These are phyloP conservation scores for Pseudorectes ferrugineus DNA, from an alignment of 2,113 vertebrate species.

Conservation along the genomic window DNA sequence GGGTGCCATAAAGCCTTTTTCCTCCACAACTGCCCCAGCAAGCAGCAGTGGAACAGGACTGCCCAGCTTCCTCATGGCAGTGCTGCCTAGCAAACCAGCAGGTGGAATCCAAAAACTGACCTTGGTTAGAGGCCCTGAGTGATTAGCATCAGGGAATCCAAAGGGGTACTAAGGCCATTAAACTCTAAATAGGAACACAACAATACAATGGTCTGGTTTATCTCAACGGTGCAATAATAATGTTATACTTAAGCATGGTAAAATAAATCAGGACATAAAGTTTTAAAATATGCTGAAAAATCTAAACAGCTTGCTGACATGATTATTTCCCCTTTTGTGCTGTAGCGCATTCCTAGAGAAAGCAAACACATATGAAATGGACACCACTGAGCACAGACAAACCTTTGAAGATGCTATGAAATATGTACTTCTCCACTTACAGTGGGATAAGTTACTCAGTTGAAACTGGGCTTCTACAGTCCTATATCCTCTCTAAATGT, in stretches of 20 bases:
- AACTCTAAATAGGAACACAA: not conserved
- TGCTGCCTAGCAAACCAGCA: not conserved
- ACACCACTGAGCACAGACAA: not conserved
- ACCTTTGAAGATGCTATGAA: not conserved
- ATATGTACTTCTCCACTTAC: not conserved
- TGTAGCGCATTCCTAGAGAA: slow-evolving; percentile 37
- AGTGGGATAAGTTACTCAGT: not conserved
- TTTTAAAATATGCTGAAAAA: slow-evolving; percentile 53
- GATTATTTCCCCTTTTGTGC: slow-evolving; percentile 32
- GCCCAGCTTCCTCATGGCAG: too few species aligned
- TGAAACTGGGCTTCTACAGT: not conserved
- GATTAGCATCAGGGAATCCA: not conserved
- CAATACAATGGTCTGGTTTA: slow-evolving; percentile 10
- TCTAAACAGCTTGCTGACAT: slow-evolving; percentile 30
- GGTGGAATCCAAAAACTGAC: not conserved
- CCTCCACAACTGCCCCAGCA: too few species aligned
- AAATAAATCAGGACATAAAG: slow-evolving; percentile 47
- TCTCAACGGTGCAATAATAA: not conserved
- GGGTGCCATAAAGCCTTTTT: too few species aligned
- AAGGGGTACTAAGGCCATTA: too few species aligned
- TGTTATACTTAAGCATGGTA: not conserved
- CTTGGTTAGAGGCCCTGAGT: not conserved
- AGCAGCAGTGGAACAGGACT: too few species aligned
- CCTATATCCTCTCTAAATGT: too few species aligned
- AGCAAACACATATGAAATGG: not conserved